These are phyloP conservation scores for Drosophila rhopaloa DNA, from an alignment of 1,140 invertebrate genomes.

Conservation along the genomic window DNA sequence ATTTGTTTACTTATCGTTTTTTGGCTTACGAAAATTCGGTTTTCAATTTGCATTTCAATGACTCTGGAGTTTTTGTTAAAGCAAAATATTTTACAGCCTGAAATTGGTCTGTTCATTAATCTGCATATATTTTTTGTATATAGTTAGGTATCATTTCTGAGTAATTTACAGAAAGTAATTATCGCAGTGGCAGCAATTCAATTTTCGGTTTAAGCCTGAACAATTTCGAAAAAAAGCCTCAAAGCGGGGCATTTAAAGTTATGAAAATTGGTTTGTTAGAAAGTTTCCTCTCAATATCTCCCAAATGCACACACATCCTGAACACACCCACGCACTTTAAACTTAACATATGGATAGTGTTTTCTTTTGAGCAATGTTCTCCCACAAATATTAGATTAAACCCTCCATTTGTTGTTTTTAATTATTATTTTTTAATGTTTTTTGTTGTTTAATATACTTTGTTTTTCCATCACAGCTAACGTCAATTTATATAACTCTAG, in stretches of 20 bases:
- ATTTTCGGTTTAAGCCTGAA: neutral
- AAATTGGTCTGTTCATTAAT: conserved; percentile 28
- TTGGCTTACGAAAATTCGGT: neutral
- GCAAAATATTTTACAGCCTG: neutral
- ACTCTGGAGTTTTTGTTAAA: conserved; percentile 12
- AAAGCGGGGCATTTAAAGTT: neutral
- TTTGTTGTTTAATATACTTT: conserved; percentile 43
- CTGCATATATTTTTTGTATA: conserved; percentile 8
- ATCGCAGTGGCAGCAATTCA: neutral
- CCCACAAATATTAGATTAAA: neutral
- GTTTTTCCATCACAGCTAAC: conserved; percentile 72
- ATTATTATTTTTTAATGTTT: conserved; percentile 16
- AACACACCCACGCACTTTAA: conserved; percentile 9
- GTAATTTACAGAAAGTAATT: conserved; percentile 1
- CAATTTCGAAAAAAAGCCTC: neutral
- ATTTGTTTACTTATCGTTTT: conserved; percentile 4
- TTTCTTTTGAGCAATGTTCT: conserved; percentile 29
- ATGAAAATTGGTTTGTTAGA: neutral
- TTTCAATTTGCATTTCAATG: conserved; percentile 33
- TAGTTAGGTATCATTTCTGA: conserved; percentile 1
- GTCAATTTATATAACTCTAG: conserved; percentile 52
- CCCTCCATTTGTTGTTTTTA: conserved; percentile 7
- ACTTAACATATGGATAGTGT: neutral
- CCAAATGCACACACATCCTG: neutral
- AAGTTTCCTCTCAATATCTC: neutral